Evolutionary conservation across 2,888 invertebrate genomes (phyloP), one percentile per base, ranked within the genome.

Genomic region (Zaprionus obscuricornis): DNA sequence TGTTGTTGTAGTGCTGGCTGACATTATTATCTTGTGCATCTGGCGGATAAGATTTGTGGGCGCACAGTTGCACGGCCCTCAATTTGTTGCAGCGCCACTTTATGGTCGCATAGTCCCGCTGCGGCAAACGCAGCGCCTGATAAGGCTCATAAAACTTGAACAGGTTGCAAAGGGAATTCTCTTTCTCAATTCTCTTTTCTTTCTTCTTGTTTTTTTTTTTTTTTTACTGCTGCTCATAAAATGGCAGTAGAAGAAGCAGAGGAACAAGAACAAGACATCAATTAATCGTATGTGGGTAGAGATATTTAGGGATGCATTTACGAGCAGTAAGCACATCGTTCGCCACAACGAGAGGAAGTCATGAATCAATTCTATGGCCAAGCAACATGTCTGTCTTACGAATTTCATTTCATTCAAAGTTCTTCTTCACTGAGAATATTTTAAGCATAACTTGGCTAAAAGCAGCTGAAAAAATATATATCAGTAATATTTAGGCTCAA

Each of bases 161-260:
- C 17, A 8, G 59, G 27, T 49, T 39, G 47, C 40, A 54, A 26
- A 34, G 26, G 36, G 16, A 14, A 14, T 16, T 10, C n/a, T 36
- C 36, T 33, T 13, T 3, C 20, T 29, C 20, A 17, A n/a, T 7
- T 2, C 22, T 24, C 39, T 10, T 10, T 31, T n/a, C 13, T 3
- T 20, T 17, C 17, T 24, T 27, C n/a, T 27, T 4, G n/a, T 26
- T 22, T 16, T 8, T 26, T 26, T 42, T 11, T 11, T 34, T 7
- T 22, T 59, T 78, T 82, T 78, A 66, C 55, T 75, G 66, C 8
- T 40, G 56, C 36, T 62, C 78, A 63, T 78, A 74, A 78, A 78
- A 82, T 67, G 69, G 75, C 59, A 45, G n/a, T n/a, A n/a, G n/a
- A n/a, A n/a, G n/a, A 66, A 60, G 59, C 29, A 20, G 26, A 42